phyloP scores from a whole-genome alignment of 2,888 invertebrate genomes.

The Leptura quadrifasciata region DNA sequence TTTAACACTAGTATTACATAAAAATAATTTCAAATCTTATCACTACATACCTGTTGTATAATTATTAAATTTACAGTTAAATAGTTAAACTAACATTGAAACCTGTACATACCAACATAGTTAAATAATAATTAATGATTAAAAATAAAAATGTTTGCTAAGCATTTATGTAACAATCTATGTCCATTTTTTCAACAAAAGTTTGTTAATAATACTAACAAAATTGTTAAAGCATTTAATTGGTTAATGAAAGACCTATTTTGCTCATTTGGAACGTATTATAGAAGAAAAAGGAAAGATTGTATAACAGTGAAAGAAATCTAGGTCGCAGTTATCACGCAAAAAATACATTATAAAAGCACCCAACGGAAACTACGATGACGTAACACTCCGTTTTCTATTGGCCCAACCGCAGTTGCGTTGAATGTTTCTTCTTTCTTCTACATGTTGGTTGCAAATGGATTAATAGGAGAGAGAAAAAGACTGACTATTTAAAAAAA shows the following conservation, averaged over 20 bases:
- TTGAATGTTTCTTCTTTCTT: constrained; percentile 11
- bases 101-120: too few species aligned
- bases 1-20: too few species aligned
- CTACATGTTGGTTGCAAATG: constrained; percentile 56
- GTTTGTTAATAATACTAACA: not conserved
- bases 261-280: not conserved
- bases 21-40: too few species aligned
- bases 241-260: not conserved
- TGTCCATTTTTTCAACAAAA: not conserved
- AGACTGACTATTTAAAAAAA: constrained; percentile 68
- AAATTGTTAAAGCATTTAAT: not conserved
- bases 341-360: constrained; percentile 16
- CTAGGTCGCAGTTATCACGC: constrained; percentile 3
- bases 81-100: too few species aligned
- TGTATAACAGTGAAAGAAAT: constrained; percentile 15
- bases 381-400: constrained; percentile 27
- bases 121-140: too few species aligned
- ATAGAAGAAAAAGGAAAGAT: not conserved
- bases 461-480: constrained; percentile 71
- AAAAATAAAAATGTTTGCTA: too few species aligned
- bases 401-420: not conserved
- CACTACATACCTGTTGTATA: too few species aligned
- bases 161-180: not conserved
- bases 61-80: too few species aligned
- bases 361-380: constrained; percentile 21